Base-by-base conservation (phyloP, 2,113 vertebrate species). In the Entomyzon cyanotis region DNA sequence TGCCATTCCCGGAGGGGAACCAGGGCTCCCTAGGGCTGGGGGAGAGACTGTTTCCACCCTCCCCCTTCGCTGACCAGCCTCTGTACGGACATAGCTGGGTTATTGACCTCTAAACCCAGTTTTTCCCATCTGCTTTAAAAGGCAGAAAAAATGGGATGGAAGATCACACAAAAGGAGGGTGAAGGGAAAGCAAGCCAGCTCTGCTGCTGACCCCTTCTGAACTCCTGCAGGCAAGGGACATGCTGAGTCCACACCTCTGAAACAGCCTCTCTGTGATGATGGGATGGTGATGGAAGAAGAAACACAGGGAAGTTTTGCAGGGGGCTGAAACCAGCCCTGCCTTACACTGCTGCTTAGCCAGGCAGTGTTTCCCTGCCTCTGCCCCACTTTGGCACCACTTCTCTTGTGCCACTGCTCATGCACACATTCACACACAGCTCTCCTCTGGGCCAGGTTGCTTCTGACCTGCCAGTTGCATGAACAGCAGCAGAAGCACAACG, bases 401-500 rank as follows among this genome's bases (percentile, higher is more conserved):
- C 62, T 46, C 22, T 41, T 33, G 42, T 79, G 70, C 56, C 44
- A n/a, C 52, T 35, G 18, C 49, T 52, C 11, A 10, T 12, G 18
- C 42, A 37, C 21, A 35, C 18, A n/a, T 2, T 10, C 27, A 18
- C 17, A 15, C 22, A 28, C 1, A 13, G 1, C 2, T 75, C 35
- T 63, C 46, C 63, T 31, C 16, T 11, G 50, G 33, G 33, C 16
- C 5, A 0, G 14, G 24, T 37, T 49, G 33, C 69, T 27, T 52
- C 69, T 76, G 44, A 39, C 4, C 11, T 39, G 52, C 31, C 8
- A 3, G 25, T 31, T 33, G 49, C 46, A n/a, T 0, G 0, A 88
- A 46, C 55, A 69, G n/a, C 15, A 50, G 37, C 0, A 0, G 5
- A 24, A 68, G 28, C 31, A 59, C 42, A 47, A 23, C 0, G 0